phyloP scores from a whole-genome alignment of 2,113 vertebrate species.

The Alaudala cheleensis region DNA sequence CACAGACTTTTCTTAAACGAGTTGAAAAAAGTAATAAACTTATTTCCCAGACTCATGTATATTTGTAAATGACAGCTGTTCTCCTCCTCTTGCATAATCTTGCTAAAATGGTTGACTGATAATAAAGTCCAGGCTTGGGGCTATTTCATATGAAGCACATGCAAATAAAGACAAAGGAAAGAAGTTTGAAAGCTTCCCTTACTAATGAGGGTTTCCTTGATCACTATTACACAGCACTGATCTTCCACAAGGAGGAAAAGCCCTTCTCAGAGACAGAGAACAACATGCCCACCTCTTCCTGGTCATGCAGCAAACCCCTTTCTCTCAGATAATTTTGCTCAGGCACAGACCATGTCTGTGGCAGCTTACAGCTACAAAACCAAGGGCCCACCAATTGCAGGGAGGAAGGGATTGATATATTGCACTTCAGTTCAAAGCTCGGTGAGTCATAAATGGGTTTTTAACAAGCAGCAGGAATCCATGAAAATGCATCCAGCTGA shows the following conservation, averaged over 20 bases:
- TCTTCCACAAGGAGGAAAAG: not conserved
- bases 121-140: not conserved
- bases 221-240: not conserved
- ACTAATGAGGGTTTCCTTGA: not conserved
- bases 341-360: not conserved
- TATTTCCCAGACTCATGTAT: not conserved
- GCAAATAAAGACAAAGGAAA: not conserved
- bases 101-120: not conserved
- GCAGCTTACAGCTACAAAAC: not conserved
- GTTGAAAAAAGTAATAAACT: not conserved
- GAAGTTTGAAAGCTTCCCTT: not conserved
- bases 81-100: not conserved
- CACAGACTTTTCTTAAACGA: not conserved
- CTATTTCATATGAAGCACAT: not conserved
- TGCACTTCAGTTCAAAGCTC: rapidly evolving
- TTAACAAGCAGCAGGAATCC: not conserved
- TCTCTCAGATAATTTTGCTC: not conserved
- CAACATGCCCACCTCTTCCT: not conserved
- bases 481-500: not conserved
- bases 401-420: not conserved
- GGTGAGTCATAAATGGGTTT: not conserved
- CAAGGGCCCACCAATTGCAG: not conserved
- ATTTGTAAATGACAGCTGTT: not conserved
- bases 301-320: not conserved
- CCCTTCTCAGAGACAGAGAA: not conserved